Base-by-base conservation (phyloP, 2,113 vertebrate genomes). In the Verasper variegatus region DNA sequence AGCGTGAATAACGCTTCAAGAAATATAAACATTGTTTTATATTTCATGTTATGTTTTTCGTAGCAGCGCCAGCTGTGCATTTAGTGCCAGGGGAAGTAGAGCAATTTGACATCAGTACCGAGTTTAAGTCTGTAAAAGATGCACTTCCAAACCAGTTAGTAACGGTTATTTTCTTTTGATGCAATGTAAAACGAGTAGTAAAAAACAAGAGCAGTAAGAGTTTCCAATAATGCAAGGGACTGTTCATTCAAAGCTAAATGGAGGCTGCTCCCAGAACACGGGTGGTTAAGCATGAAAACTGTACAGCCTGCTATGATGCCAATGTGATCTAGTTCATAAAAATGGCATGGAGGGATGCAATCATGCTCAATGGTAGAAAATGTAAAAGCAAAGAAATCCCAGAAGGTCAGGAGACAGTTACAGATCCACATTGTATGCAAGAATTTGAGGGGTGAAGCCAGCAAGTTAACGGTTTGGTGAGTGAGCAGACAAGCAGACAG, bases 401-500 rank as follows among this genome's bases (percentile, higher is more conserved):
- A 7, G 63, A 4, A 72, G 24, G 15, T 15, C 5, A 20, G 61
- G 18, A 73, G 26, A 70, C 24, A 27, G 54, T 27, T 20, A 73
- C 1, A 80, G 54, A 76, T 49, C 2, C 0, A 26, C 6, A 58
- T 61, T 1, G 1, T 76, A 54, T 23, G 27, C 71, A n/a, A 62
- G 54, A 63, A 74, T 23, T 35, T 9, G 24, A 57, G 3, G 71
- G 60, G 2, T 27, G n/a, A 68, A 47, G n/a, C 31, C 1, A 84
- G 47, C 0, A 0, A 68, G 58, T 81, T 82, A 76, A 21, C 76
- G 47, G 35, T 81, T 82, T 31, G 77, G 74, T 84, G 59, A 72
- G 51, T 40, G 31, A 61, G 26, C 52, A 61, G 51, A 71, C 11
- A 35, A 60, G 20, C 40, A 60, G 18, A 71, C 26, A 2, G 6